Percentiles rank a stretch among this genome's conserved stretches.
Evolutionary conservation across 92 coral and sea anemone genomes (phyloP).

Genomic region (Chrysogorgia sp.): DNA sequence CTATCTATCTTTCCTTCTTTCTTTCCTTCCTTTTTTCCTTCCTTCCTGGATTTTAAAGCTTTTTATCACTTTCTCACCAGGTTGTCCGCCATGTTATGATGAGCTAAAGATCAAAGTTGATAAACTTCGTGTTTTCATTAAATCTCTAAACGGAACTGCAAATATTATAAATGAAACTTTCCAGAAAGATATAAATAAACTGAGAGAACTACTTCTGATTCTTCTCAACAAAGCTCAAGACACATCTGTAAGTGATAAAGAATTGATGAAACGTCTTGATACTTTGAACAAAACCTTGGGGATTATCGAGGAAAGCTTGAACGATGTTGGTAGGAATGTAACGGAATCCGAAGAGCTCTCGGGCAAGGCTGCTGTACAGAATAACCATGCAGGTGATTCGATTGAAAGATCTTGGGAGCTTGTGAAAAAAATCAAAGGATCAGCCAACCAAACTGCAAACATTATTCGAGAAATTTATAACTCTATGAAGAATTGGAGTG

Average conservation of each 20-base stretch:
- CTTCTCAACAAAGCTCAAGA: constrained; percentile 75
- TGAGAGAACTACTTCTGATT: constrained; percentile 63
- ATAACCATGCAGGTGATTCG: constrained; percentile 71
- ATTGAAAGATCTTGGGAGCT: constrained; percentile 71
- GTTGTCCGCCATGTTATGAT: constrained; percentile 93
- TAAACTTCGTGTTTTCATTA: constrained; percentile 69
- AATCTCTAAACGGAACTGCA: constrained; percentile 58
- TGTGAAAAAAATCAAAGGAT: constrained; percentile 62
- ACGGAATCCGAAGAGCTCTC: constrained; percentile 52
- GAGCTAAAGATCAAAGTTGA: constrained; percentile 71
- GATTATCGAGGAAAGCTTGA: constrained; percentile 28
- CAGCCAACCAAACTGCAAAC: constrained; percentile 54
- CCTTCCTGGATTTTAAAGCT: too few species aligned
- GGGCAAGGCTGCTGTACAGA: constrained; percentile 57
- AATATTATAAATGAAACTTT: constrained; percentile 64
- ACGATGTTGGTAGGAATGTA: constrained; percentile 60
- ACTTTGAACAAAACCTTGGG: constrained; percentile 34
- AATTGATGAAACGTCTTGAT: constrained; percentile 55
- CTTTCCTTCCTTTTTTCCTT: too few species aligned
- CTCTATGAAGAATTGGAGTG: constrained; percentile 71
- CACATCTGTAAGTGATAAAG: constrained; percentile 77
- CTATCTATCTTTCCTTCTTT: not conserved
- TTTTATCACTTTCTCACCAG: constrained; percentile 32
- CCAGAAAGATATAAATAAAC: constrained; percentile 64
- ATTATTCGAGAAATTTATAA: constrained; percentile 60